phyloP scores from a whole-genome alignment of 2,888 invertebrate genomes.

The Acronicta aceris region DNA sequence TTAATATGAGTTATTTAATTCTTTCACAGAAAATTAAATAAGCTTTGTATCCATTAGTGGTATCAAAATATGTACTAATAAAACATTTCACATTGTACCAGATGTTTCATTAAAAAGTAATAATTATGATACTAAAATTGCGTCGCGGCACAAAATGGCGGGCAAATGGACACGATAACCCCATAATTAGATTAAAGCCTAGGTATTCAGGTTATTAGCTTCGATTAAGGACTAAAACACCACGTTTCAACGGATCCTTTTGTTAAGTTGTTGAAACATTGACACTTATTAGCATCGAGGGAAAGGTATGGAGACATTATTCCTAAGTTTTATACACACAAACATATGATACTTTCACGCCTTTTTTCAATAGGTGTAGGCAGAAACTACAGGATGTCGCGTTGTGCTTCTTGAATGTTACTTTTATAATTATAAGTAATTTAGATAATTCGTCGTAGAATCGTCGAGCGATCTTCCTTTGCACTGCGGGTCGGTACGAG shows the following conservation, averaged over 20 bases:
- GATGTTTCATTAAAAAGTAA: conserved; percentile 46
- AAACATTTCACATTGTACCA: conserved; percentile 33
- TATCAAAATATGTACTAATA: conserved; percentile 28
- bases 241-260: conserved; percentile 37
- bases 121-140: conserved; percentile 46
- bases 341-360: not conserved
- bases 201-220: conserved; percentile 49
- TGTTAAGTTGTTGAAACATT: conserved; percentile 24
- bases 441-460: too few species aligned
- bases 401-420: too few species aligned
- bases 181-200: conserved; percentile 47
- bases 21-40: conserved; percentile 25
- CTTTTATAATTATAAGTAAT: too few species aligned
- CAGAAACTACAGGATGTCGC: too few species aligned
- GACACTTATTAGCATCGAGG: conserved; percentile 28
- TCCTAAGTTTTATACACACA: not conserved
- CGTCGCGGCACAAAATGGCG: conserved; percentile 35
- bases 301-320: conserved; percentile 17
- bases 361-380: not conserved
- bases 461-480: too few species aligned
- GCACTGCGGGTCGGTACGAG: too few species aligned
- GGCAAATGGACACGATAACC: conserved; percentile 40
- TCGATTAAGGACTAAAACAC: conserved; percentile 38
- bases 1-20: conserved; percentile 13
- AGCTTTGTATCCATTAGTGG: conserved; percentile 33